phyloP scores from a whole-genome alignment of 2,888 invertebrate genomes.

The Galerucella pusilla region DNA sequence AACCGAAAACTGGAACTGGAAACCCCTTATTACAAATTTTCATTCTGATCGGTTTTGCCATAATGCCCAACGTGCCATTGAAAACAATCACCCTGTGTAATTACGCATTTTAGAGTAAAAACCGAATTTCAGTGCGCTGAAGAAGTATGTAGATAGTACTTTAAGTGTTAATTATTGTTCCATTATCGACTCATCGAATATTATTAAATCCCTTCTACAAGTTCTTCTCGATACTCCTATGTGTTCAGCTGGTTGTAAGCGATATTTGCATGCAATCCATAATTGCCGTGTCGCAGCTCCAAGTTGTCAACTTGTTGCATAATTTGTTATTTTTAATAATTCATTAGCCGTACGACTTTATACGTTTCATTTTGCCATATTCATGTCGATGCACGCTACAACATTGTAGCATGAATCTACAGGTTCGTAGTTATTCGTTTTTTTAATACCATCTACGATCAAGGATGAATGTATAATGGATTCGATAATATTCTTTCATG shows the following conservation, averaged over 20 bases:
- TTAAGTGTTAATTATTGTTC: no score
- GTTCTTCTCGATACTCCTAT: background rate
- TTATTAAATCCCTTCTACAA: background rate
- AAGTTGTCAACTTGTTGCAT: conserved; percentile 31
- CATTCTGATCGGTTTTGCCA: no score
- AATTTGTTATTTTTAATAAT: conserved; percentile 32
- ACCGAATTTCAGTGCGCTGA: no score
- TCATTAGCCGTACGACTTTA: conserved; percentile 13
- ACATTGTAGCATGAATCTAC: conserved; percentile 1
- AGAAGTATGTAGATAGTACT: no score
- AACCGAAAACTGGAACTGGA: no score
- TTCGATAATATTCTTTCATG: background rate
- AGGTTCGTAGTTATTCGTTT: conserved; percentile 1
- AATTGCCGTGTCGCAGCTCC: conserved; percentile 7
- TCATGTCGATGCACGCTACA: conserved; percentile 15
- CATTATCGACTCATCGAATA: no score
- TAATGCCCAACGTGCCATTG: no score
- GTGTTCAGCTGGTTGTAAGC: background rate
- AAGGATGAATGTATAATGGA: conserved; percentile 11
- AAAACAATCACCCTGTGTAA: no score
- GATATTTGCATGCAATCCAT: conserved; percentile 25
- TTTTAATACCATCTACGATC: conserved; percentile 5
- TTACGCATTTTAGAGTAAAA: no score
- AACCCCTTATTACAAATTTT: no score
- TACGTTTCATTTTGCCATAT: conserved; percentile 14